Evolutionary conservation across 2,797 vertebrate genomes (phyloP).

Genomic region (Perodicticus potto): DNA sequence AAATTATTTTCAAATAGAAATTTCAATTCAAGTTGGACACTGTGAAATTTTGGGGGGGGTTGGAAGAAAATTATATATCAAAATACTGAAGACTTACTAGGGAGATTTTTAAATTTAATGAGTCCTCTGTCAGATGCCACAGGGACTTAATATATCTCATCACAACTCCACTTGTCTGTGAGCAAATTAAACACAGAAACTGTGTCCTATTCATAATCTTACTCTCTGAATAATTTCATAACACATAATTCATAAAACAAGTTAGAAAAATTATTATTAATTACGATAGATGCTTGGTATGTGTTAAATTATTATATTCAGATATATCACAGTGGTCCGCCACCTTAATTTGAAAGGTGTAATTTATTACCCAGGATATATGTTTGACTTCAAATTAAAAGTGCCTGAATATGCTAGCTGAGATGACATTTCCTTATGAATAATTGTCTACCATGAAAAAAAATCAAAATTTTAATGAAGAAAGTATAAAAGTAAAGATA

Average conservation of each 20-base stretch:
- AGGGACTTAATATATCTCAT: not conserved
- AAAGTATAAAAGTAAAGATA: constrained; percentile 44
- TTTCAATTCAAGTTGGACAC: not conserved
- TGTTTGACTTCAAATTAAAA: constrained; percentile 60
- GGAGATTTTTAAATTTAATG: constrained; percentile 41
- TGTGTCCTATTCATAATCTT: constrained; percentile 42
- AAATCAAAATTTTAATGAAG: constrained; percentile 54
- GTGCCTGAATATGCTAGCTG: not conserved
- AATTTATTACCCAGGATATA: constrained; percentile 21
- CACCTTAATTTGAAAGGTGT: not conserved
- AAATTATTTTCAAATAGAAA: constrained; percentile 13
- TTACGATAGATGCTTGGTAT: not conserved
- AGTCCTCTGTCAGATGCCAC: not conserved
- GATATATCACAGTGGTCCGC: not conserved
- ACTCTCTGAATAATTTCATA: constrained; percentile 13
- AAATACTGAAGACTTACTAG: not conserved
- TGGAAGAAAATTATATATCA: not conserved
- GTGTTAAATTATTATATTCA: not conserved
- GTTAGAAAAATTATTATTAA: constrained; percentile 46
- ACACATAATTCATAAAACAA: constrained; percentile 21
- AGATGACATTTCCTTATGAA: constrained; percentile 30
- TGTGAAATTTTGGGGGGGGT: not conserved
- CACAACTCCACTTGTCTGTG: not conserved
- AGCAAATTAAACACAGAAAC: constrained; percentile 54
- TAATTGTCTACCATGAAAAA: constrained; percentile 54